phyloP scores from a whole-genome alignment of 2,797 vertebrate species.

The Karalla daura region DNA sequence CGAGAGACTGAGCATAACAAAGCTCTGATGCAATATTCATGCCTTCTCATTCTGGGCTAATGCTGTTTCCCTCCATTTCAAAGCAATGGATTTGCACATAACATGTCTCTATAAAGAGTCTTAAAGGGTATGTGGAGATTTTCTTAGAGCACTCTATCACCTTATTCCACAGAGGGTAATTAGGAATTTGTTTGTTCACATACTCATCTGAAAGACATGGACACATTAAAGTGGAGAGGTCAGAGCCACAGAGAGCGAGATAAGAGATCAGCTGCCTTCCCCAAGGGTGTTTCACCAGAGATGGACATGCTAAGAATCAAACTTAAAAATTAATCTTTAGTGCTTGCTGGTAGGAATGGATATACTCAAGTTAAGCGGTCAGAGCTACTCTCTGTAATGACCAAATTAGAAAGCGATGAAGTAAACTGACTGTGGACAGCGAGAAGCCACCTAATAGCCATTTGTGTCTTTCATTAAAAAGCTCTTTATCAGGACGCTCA shows the following conservation, averaged over 20 bases:
- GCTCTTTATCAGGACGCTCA: neutral
- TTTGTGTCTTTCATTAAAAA: constrained; percentile 11
- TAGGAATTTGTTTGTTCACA: constrained; percentile 56
- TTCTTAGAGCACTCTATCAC: constrained; percentile 52
- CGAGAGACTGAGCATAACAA: constrained; percentile 86
- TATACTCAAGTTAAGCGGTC: constrained; percentile 13
- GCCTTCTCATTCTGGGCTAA: constrained; percentile 82
- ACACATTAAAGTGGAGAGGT: constrained; percentile 50
- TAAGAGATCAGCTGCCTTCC: constrained; percentile 31
- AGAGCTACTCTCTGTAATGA: constrained; percentile 17
- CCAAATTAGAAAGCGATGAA: constrained; percentile 15
- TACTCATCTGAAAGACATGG: constrained; percentile 39
- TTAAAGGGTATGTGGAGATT: constrained; percentile 52
- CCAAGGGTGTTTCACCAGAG: constrained; percentile 22
- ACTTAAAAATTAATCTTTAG: constrained; percentile 18
- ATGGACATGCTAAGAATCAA: constrained; percentile 19
- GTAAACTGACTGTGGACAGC: constrained; percentile 23
- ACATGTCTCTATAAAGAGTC: constrained; percentile 61
- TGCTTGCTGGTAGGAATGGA: constrained; percentile 25
- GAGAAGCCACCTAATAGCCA: neutral
- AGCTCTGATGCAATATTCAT: constrained; percentile 91
- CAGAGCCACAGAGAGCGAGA: constrained; percentile 20
- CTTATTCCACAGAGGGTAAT: constrained; percentile 50
- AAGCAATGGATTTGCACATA: constrained; percentile 73
- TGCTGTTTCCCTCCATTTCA: constrained; percentile 80